Base-by-base conservation (phyloP, 2,113 vertebrate genomes). In the Cryptoleucopteryx plumbea region DNA sequence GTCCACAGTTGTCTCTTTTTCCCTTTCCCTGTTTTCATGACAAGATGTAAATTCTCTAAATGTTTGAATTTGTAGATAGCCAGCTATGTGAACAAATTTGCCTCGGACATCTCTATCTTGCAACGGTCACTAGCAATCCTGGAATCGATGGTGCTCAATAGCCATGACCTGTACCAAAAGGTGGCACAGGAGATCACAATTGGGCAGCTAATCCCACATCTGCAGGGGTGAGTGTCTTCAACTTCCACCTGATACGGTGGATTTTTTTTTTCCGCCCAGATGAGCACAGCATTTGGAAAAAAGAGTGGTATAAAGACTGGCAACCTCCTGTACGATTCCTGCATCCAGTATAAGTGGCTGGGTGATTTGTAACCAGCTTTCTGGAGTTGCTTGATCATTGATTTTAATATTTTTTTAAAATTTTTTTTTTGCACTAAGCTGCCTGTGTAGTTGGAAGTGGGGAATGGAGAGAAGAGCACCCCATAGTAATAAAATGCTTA, bases 131-230 rank as follows among this genome's bases (percentile, higher is more conserved):
- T 99, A 88, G 99, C 99, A 74, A 99, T 99, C 95, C 97, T 99
- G 97, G 99, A 99, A 94, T 99, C 99, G 1, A 99, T 99, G 99
- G 99, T 99, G 93, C 98, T 99, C 91, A 99, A 99, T 73, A 99
- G 99, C 93, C 99, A 99, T 16, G 99, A 99, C 95, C 98, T 99
- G 42, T 99, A 99, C 98, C 99, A 99, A 98, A 99, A 99, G 96
- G 99, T 99, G 98, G 99, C 99, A 4, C 99, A 99, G 90, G 99
- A 99, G 98, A 99, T 99, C 96, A 99, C 99, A n/a, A 99, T 99
- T 34, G 99, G 99, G 53, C 99, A 99, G 85, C 98, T 99, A 82
- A 99, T 99, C 77, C 99, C 99, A 21, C 99, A 99, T 91, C 99
- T 99, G 34, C 99, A 99, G 94, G 99, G 99, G 99, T 99, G 96